Percentiles rank a stretch among this genome's conserved stretches.
Conservation (phyloP, 2,113 vertebrate species). For the Gobiocypris rarus region DNA sequence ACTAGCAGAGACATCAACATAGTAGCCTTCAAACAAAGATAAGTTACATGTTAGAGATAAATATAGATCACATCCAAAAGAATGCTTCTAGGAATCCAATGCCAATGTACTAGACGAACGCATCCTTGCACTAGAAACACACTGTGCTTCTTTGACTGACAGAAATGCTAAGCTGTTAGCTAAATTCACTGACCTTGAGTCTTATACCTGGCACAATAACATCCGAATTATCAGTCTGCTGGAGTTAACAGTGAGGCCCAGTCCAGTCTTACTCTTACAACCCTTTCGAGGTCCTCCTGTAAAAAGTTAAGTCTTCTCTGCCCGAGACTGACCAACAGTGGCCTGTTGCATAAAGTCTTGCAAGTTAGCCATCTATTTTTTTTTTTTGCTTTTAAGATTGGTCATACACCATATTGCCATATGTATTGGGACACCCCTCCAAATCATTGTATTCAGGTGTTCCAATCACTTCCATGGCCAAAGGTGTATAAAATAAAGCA, state of each 20-base stretch:
- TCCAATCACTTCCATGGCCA: too few relatives aligned
- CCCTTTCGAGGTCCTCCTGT: background rate
- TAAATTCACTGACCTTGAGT: background rate
- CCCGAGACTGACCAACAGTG: background rate
- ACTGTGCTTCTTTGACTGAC: background rate
- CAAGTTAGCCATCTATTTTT: background rate
- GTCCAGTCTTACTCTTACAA: background rate
- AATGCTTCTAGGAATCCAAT: background rate
- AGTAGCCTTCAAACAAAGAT: too few relatives aligned
- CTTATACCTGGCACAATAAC: background rate
- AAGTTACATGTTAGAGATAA: too few relatives aligned
- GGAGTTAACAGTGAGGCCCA: background rate
- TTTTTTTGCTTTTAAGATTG: too few relatives aligned
- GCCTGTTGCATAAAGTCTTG: background rate
- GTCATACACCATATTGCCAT: background rate
- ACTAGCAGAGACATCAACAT: too few relatives aligned
- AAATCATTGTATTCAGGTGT: too few relatives aligned
- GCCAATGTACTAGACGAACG: background rate
- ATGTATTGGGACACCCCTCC: too few relatives aligned
- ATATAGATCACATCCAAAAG: background rate
- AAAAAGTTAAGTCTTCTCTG: background rate
- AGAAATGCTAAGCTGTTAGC: conserved; percentile 8
- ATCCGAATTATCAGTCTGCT: background rate
- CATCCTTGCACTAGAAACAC: conserved; percentile 5
- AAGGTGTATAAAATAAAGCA: too few relatives aligned